Conservation (phyloP, 2,797 vertebrate species). For the Galaxias olidus region DNA sequence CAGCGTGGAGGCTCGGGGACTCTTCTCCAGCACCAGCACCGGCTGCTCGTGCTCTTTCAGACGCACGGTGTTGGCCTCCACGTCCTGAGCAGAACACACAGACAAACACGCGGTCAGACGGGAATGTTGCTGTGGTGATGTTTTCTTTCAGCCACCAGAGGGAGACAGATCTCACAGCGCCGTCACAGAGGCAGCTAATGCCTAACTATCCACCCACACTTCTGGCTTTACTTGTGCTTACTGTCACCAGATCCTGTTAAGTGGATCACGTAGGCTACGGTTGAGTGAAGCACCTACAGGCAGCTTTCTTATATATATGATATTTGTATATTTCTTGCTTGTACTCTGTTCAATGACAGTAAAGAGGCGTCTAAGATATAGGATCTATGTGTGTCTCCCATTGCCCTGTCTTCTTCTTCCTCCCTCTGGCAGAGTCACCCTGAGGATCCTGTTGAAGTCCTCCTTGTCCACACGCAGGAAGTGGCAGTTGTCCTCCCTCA, state of each 20-base stretch:
- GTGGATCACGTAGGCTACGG: too few relatives aligned
- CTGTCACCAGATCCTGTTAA: too few relatives aligned
- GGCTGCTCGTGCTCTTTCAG: conserved; percentile 97
- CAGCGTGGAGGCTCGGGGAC: conserved; percentile 86
- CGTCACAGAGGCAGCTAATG: too few relatives aligned
- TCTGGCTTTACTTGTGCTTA: too few relatives aligned
- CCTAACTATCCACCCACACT: too few relatives aligned
- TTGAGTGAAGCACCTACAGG: too few relatives aligned
- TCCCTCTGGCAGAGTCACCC: conserved; percentile 67
- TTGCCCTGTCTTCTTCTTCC: not conserved
- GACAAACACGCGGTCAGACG: not conserved
- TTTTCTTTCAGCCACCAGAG: conserved; percentile 40
- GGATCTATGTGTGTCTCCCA: too few relatives aligned
- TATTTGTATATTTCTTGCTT: too few relatives aligned
- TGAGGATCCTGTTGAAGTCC: conserved; percentile 96
- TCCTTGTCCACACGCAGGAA: conserved; percentile 97
- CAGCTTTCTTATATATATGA: too few relatives aligned
- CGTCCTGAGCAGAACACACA: conserved; percentile 79
- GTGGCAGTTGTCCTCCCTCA: conserved; percentile 96
- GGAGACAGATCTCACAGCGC: conserved; percentile 45
- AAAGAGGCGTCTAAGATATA: too few relatives aligned
- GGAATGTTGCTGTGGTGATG: conserved; percentile 18
- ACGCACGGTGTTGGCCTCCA: conserved; percentile 97
- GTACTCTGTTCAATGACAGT: too few relatives aligned
- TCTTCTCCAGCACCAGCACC: conserved; percentile 96